Evolutionary conservation across 2,113 vertebrate genomes (phyloP).

Genomic region (Strix aluco): DNA sequence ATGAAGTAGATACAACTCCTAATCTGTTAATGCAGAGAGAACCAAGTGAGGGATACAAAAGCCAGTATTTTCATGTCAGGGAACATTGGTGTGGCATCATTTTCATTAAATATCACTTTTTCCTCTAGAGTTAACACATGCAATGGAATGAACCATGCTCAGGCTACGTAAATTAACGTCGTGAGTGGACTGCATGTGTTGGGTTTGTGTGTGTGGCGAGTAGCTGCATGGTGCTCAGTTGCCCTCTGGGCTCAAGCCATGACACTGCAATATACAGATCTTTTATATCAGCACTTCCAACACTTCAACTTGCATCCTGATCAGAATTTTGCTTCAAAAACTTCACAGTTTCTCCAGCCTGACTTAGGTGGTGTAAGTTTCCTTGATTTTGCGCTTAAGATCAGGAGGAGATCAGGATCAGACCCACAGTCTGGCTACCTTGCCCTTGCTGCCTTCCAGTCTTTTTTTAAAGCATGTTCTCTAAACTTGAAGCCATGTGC

Average conservation of each 20-base stretch:
- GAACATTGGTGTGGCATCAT: not conserved
- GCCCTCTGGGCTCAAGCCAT: too few relatives aligned
- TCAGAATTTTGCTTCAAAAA: not conserved
- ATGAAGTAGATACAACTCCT: not conserved
- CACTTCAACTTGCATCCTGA: not conserved
- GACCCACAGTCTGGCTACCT: conserved; percentile 15
- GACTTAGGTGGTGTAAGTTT: not conserved
- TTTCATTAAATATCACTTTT: not conserved
- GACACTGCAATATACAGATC: not conserved
- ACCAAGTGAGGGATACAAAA: not conserved
- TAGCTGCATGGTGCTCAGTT: too few relatives aligned
- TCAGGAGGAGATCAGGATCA: not conserved
- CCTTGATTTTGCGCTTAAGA: not conserved
- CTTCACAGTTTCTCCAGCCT: not conserved
- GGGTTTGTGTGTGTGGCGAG: too few relatives aligned
- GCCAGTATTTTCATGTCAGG: not conserved
- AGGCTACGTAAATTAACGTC: not conserved
- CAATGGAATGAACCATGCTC: not conserved
- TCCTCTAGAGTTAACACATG: not conserved
- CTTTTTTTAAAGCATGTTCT: conserved; percentile 14
- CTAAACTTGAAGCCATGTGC: conserved; percentile 55
- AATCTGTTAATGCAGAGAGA: not conserved
- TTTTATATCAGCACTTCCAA: not conserved
- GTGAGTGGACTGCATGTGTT: not conserved
- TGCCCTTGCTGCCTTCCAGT: conserved; percentile 15